phyloP scores from a whole-genome alignment of 30 jellyfish, hydroid and myxozoan species.

The Hydra vulgaris region DNA sequence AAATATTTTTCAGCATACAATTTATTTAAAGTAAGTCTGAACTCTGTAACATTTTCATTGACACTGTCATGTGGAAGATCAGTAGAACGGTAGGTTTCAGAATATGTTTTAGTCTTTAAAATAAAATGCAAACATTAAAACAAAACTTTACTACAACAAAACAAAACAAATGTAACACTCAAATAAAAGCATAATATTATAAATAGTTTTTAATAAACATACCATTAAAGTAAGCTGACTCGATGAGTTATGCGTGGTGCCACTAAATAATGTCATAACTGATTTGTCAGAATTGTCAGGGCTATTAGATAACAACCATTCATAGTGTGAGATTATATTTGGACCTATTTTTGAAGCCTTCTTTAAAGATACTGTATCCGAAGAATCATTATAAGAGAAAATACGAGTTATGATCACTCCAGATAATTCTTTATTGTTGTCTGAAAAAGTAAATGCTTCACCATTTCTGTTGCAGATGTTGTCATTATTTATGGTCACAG shows the following conservation, averaged over 20 bases:
- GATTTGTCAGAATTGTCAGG: background rate
- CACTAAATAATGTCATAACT: conserved; percentile 2
- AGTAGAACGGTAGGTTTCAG: conserved; percentile 26
- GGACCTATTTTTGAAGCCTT: background rate
- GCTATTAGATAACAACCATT: conserved; percentile 18
- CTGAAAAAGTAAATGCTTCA: conserved; percentile 26
- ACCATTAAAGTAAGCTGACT: conserved; percentile 8
- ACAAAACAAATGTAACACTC: background rate
- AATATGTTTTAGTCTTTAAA: conserved; percentile 50
- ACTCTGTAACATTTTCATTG: conserved; percentile 50
- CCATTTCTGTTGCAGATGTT: conserved; percentile 22
- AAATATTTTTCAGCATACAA: conserved; percentile 30
- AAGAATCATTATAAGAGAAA: conserved; percentile 36
- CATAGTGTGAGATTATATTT: conserved; percentile 26
- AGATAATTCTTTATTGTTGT: conserved; percentile 23
- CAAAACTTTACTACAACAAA: background rate
- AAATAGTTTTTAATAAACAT: background rate
- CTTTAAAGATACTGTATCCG: conserved; percentile 29
- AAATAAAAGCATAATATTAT: too few species aligned
- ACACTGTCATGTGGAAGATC: conserved; percentile 56
- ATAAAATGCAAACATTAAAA: background rate
- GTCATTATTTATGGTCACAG: conserved; percentile 22
- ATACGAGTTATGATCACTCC: conserved; percentile 47
- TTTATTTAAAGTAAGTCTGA: conserved; percentile 26
- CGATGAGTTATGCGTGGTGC: background rate